Evolutionary conservation across 2,888 invertebrate species (phyloP).

Genomic region (Podotricha telesiphe): DNA sequence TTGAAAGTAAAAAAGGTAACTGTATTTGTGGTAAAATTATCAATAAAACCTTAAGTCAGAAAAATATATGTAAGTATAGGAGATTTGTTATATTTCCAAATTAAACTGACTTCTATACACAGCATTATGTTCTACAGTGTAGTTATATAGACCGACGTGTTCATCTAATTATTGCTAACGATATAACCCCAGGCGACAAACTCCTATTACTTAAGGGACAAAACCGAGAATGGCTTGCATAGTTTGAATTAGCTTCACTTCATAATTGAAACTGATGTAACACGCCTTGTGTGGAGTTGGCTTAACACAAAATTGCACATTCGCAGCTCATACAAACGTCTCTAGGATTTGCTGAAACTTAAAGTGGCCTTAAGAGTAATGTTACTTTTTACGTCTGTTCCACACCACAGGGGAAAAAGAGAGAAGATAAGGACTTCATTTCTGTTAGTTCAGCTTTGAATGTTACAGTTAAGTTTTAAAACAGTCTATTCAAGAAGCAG

Average conservation of each 20-base stretch:
- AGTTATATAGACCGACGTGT: slow-evolving; percentile 15
- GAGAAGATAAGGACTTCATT: slow-evolving; percentile 38
- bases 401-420: slow-evolving; percentile 29
- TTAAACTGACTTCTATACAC: neutral
- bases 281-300: slow-evolving; percentile 31
- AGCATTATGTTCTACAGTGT: slow-evolving; percentile 10
- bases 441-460: slow-evolving; percentile 38
- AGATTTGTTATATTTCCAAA: neutral
- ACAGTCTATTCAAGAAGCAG: slow-evolving; percentile 21
- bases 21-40: no score
- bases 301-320: slow-evolving; percentile 42
- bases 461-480: slow-evolving; percentile 24
- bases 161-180: slow-evolving; percentile 32
- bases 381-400: slow-evolving; percentile 41
- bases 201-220: slow-evolving; percentile 6
- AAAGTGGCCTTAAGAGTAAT: slow-evolving; percentile 40
- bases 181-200: slow-evolving; percentile 14
- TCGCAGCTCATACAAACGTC: slow-evolving; percentile 45
- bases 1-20: no score
- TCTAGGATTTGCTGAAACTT: slow-evolving; percentile 43
- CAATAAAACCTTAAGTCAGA: no score
- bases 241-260: slow-evolving; percentile 19
- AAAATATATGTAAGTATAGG: no score
- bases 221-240: slow-evolving; percentile 20
- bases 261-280: slow-evolving; percentile 32